A percentile compares a stretch with the other conserved stretches of the same genome.
phyloP scores from a whole-genome alignment of 2,797 vertebrate species.

The Picus viridis region DNA sequence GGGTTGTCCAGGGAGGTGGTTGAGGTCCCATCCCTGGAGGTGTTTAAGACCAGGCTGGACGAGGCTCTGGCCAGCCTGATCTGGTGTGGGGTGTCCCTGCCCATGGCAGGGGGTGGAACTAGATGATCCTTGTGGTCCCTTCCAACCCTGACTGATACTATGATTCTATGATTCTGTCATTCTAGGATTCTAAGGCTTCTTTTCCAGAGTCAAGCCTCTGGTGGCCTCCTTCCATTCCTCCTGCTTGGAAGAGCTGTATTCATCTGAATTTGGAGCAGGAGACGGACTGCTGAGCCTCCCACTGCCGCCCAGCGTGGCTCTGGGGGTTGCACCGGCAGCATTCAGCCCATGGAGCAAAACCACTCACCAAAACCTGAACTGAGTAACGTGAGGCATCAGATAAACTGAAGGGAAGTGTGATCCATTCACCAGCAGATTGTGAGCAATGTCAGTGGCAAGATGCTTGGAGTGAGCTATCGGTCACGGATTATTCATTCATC shows the following conservation, averaged over 20 bases:
- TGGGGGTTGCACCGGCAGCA: not conserved
- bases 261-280: not conserved
- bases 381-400: not conserved
- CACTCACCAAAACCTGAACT: not conserved
- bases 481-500: conserved; percentile 52
- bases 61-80: too few relatives aligned
- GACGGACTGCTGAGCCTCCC: rapidly evolving
- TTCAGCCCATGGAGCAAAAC: not conserved
- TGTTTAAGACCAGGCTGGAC: too few relatives aligned
- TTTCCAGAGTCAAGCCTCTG: not conserved
- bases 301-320: rapidly evolving
- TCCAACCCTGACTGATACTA: too few relatives aligned
- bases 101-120: too few relatives aligned
- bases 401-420: not conserved
- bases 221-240: not conserved
- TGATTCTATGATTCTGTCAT: too few relatives aligned
- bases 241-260: not conserved
- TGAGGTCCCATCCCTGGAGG: too few relatives aligned
- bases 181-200: not conserved
- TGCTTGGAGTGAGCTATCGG: conserved; percentile 10
- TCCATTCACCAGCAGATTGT: not conserved
- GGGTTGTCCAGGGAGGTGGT: too few relatives aligned
- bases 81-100: too few relatives aligned
- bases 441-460: not conserved
- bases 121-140: too few relatives aligned